Evolutionary conservation across 64 coral and sea anemone species (phyloP), one percentile per base, ranked within the genome.

Genomic region (Pocillopora damicornis): DNA sequence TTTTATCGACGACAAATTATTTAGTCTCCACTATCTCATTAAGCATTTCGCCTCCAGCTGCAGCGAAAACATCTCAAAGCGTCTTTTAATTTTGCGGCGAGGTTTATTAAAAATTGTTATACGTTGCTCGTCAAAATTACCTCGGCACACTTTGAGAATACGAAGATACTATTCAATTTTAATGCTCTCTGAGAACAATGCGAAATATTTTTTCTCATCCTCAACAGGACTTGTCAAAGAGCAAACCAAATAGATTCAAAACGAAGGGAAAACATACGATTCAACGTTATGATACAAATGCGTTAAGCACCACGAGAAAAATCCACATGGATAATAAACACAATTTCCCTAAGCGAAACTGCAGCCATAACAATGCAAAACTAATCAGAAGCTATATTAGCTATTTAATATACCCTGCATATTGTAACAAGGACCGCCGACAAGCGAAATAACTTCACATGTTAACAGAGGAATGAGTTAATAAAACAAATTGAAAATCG

Each of bases 401-500:
- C 37, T 73, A 73, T 85, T 85, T 85, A 85, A 85, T 85, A 72
- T 85, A 66, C 81, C 45, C 65, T 72, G 64, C 13, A 38, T 66
- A 51, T 14, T 68, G 37, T 37, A 66, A 85, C 63, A 85, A 58
- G 38, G 64, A 71, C 81, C 81, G 42, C 64, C 81, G 81, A 85
- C 81, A 59, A n/a, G 36, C 81, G 80, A 85, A 85, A 85, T 85
- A 85, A 65, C 64, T 85, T 85, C 37, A 85, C 81, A 85, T 85
- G 37, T 85, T 85, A 85, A 59, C 38, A 85, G 36, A 85, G 65
- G 58, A 67, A 85, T 23, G 64, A 85, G 37, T 51, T 85, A 71
- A 85, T 62, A 59, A 63, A 15, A 38, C 17, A 65, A 85, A 72
- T 85, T 63, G 25, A 15, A 18, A 26, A 72, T 85, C 38, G 5